Evolutionary conservation across 1,140 invertebrate species (phyloP), one percentile per base, ranked within the genome.

Genomic region (Amphibalanus amphitrite): DNA sequence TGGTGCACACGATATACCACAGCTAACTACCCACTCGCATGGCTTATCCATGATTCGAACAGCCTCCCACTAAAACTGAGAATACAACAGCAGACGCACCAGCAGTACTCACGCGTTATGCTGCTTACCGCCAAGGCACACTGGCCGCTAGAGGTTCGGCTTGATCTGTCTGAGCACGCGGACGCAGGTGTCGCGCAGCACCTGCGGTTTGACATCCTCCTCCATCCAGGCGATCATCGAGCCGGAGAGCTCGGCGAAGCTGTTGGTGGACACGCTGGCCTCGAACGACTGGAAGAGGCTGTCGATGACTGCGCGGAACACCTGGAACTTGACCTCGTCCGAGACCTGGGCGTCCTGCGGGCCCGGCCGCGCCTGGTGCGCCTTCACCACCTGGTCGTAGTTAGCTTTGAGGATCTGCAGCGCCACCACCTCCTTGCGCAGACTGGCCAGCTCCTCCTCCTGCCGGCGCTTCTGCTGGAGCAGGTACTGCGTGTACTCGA

Each of bases 271-370:
- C 73, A 97, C 88, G 68, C 86, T 87, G 73, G 89, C 89, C 77
- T 86, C 83, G 80, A 97, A 97, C 10, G 92, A 92, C 74, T 89
- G 84, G 81, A 97, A 97, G 72, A 98, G 82, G 71, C 90, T 88
- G 78, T 97, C 93, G 88, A 97, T 93, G 73, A 97, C 91, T 73
- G 89, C 87, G 82, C 95, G 91, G 82, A 98, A 97, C 92, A 98
- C 90, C 87, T 93, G 88, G 82, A 97, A 97, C 82, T 97, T 98
- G 64, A 92, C 87, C 81, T 96, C 92, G 82, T 97, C 94, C 0
- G 93, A 92, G 33, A 98, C 85, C 75, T 91, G 85, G 76, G 89
- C 89, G 78, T 92, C 89, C 70, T 90, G 87, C 17, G 90, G 90
- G 0, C 90, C 89, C 1, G 92, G 91, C 30, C 73, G 70, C n/a